Conservation (phyloP, 2,113 vertebrate genomes). For the Siniperca knerii region DNA sequence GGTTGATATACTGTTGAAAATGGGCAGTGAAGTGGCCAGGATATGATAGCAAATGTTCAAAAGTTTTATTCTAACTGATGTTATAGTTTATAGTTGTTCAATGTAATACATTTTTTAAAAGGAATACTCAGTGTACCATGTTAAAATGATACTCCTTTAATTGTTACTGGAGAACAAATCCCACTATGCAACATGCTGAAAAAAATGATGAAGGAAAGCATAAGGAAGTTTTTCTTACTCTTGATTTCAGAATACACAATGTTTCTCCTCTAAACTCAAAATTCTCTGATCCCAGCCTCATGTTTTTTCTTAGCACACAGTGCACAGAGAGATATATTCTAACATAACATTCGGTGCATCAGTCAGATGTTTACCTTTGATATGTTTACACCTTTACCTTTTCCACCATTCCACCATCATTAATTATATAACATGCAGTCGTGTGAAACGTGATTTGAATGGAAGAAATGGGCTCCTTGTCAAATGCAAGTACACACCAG, state of each 20-base stretch:
- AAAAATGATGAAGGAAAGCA: conserved; percentile 16
- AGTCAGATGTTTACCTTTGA: conserved; percentile 26
- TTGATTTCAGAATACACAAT: conserved; percentile 39
- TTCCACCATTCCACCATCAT: conserved; percentile 12
- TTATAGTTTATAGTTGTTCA: background rate
- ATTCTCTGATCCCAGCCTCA: conserved; percentile 27
- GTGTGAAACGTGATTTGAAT: conserved; percentile 26
- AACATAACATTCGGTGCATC: background rate
- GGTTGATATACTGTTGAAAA: background rate
- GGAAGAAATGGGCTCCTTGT: conserved; percentile 21
- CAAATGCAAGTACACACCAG: conserved; percentile 9
- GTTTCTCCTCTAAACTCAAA: conserved; percentile 9
- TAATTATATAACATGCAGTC: conserved; percentile 48
- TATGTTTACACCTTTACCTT: conserved; percentile 34
- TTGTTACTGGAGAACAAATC: conserved; percentile 29
- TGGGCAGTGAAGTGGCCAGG: background rate
- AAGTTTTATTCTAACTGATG: background rate
- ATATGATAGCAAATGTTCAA: background rate
- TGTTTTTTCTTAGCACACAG: conserved; percentile 4
- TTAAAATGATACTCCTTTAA: background rate
- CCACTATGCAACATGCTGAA: conserved; percentile 8
- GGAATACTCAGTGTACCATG: background rate
- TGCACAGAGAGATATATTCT: conserved; percentile 19
- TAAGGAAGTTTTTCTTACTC: conserved; percentile 2
- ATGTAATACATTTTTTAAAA: background rate